These are phyloP conservation scores for Alethe castanea DNA, from an alignment of 2,113 vertebrate species.

Conservation along the genomic window DNA sequence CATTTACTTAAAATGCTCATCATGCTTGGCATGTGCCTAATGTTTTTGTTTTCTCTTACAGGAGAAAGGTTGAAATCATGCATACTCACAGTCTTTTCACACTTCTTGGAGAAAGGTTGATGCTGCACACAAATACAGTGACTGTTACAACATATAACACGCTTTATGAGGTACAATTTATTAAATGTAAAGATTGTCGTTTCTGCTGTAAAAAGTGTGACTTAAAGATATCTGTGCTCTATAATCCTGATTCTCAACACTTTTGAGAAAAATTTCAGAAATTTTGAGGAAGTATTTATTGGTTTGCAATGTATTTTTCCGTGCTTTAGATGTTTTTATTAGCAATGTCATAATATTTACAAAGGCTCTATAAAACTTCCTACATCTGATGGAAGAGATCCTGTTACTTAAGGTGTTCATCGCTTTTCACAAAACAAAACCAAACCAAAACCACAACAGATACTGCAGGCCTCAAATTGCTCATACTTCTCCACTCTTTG, in stretches of 20 bases:
- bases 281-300: neutral
- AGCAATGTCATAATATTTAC: neutral
- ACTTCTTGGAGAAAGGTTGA: conserved; percentile 90
- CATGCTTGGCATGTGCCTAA: neutral
- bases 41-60: conserved; percentile 54
- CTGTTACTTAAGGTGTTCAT: neutral
- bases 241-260: neutral
- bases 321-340: neutral
- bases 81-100: conserved; percentile 97
- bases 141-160: conserved; percentile 95
- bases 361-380: neutral
- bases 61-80: conserved; percentile 98
- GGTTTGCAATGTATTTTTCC: neutral
- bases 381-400: neutral
- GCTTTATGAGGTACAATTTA: conserved; percentile 87
- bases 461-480: neutral
- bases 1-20: neutral
- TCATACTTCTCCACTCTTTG: neutral
- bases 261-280: neutral
- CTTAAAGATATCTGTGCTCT: neutral
- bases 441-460: neutral
- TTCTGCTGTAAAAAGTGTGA: neutral
- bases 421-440: neutral
- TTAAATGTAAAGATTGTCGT: neutral
- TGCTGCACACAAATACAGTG: conserved; percentile 90